Evolutionary conservation across 1,140 invertebrate genomes (phyloP).

Genomic region (Oedothorax gibbosus): DNA sequence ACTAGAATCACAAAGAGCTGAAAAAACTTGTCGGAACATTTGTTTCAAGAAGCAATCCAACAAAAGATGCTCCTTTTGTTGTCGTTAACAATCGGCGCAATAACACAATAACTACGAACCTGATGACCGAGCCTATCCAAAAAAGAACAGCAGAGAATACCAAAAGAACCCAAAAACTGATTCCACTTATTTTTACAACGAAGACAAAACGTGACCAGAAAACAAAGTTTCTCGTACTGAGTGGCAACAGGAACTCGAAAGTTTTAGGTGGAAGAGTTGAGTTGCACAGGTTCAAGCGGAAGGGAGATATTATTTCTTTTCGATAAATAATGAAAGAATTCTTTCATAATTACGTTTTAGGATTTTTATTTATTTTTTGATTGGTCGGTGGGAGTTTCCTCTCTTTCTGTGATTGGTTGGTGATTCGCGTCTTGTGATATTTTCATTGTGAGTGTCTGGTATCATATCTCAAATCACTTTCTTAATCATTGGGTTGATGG

Average conservation of each 20-base stretch:
- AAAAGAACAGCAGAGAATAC: not conserved
- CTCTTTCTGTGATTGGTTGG: not conserved
- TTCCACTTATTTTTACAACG: slow-evolving; percentile 50
- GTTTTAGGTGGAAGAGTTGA: not conserved
- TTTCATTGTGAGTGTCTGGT: slow-evolving; percentile 27
- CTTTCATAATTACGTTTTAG: slow-evolving; percentile 4
- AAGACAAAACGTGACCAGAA: slow-evolving; percentile 34
- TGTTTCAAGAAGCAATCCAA: not conserved
- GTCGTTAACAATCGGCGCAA: slow-evolving; percentile 36
- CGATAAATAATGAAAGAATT: slow-evolving; percentile 40
- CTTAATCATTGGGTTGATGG: slow-evolving; percentile 32
- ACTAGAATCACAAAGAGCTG: not conserved
- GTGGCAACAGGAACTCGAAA: slow-evolving; percentile 20
- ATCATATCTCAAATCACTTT: slow-evolving; percentile 42
- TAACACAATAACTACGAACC: slow-evolving; percentile 38
- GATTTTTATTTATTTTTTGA: not conserved
- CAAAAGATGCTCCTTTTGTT: slow-evolving; percentile 2
- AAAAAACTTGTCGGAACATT: not conserved
- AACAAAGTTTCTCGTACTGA: slow-evolving; percentile 10
- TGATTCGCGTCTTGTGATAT: slow-evolving; percentile 23
- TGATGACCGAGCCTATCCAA: slow-evolving; percentile 38
- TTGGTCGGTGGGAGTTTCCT: slow-evolving; percentile 30
- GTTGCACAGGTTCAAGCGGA: slow-evolving; percentile 1
- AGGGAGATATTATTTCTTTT: slow-evolving; percentile 29
- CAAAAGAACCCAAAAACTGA: slow-evolving; percentile 39